Base-by-base conservation (phyloP, 2,797 vertebrate species). In the Rhyacichthys aspro region DNA sequence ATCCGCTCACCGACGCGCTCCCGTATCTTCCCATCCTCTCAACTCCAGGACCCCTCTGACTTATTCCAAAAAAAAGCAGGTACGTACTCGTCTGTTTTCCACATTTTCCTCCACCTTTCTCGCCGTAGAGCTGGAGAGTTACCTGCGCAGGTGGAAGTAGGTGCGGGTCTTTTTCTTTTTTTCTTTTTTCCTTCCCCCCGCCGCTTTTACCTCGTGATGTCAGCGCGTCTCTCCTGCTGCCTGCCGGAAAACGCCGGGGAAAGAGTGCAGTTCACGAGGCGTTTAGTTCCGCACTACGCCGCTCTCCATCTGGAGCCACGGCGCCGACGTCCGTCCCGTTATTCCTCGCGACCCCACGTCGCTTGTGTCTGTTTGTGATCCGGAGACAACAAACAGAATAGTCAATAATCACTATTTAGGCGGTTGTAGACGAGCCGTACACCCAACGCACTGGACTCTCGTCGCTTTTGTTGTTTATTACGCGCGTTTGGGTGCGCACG, bases 1-100 rank as follows among this genome's bases (percentile, higher is more conserved):
- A 93, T 92, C 93, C 91, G 91, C 89, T 85, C 85, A 82, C 85
- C 87, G 83, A 78, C 81, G 85, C 81, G 69, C 84, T 84, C 81
- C 79, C 72, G 69, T 91, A 92, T 83, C 86, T 39, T 54, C 47
- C 69, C 74, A 90, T 90, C 89, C 89, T 85, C 92, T 85, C 90
- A 83, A 83, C 90, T 92, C 87, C 72, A 16, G 53, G 76, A 72
- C 59, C 43, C 52, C 37, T 18, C 14, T 50, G 32, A 34, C 63
- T 79, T 73, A 57, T 44, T 62, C 3, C 44, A 42, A 17, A 41
- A 63, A 68, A 69, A 3, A 14, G 10, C 78, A 89, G 86, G 87
- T 88, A 89, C 11, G 87, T 88, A 45, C 32, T 62, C 52, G 48
- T 63, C 65, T 41, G 32, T 63, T 73, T 55, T 56, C 42, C 57